Evolutionary conservation across 2,113 vertebrate species (phyloP).

Genomic region (Calyptommatus sinebrachiatus): DNA sequence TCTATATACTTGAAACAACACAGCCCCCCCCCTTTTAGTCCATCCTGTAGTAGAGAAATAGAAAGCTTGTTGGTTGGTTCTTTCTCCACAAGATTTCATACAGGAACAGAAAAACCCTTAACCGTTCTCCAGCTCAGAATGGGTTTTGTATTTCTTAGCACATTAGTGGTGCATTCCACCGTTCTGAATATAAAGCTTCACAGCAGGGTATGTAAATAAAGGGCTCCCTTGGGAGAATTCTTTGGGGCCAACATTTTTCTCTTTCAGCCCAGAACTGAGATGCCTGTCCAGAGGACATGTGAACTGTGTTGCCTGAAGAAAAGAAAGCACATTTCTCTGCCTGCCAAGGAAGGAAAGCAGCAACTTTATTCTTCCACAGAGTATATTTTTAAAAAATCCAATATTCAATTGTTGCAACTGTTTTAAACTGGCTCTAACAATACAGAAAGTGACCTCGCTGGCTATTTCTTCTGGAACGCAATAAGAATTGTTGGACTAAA

Average conservation of each 20-base stretch:
- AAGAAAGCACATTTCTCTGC: slow-evolving; percentile 21
- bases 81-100: not conserved
- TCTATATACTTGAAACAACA: too few relatives aligned
- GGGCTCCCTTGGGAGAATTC: slow-evolving; percentile 8
- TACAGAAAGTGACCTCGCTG: not conserved
- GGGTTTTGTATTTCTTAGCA: slow-evolving; percentile 19
- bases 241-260: slow-evolving; percentile 27
- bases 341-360: slow-evolving; percentile 33
- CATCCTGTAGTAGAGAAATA: not conserved
- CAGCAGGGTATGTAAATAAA: slow-evolving; percentile 22
- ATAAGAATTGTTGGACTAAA: not conserved
- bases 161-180: slow-evolving; percentile 15
- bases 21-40: not conserved
- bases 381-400: slow-evolving; percentile 35
- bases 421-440: slow-evolving; percentile 2
- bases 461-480: not conserved
- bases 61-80: not conserved
- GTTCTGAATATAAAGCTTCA: slow-evolving; percentile 4
- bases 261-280: slow-evolving; percentile 19
- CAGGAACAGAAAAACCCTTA: slow-evolving; percentile 11
- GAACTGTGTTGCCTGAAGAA: slow-evolving; percentile 26
- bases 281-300: not conserved
- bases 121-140: slow-evolving; percentile 13
- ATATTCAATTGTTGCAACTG: not conserved
- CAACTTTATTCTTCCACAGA: slow-evolving; percentile 15